Evolutionary conservation across 2,888 invertebrate genomes (phyloP).

Genomic region (Melanotus villosus): DNA sequence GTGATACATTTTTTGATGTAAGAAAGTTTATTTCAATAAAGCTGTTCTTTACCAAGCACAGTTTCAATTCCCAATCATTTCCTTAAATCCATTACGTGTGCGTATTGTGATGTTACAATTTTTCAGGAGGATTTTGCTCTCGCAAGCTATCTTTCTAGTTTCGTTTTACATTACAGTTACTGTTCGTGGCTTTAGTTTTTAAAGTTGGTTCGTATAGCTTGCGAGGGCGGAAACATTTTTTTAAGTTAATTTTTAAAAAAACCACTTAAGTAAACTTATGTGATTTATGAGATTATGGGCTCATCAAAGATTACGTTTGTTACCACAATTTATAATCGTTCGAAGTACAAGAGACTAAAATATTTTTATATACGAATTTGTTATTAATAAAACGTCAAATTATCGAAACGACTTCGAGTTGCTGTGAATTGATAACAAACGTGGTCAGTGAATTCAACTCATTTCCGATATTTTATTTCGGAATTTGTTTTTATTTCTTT

Average conservation of each 20-base stretch:
- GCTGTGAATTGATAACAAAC: constrained; percentile 1
- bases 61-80: constrained; percentile 45
- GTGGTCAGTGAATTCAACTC: constrained; percentile 25
- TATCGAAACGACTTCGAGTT: not conserved
- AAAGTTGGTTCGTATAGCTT: constrained; percentile 13
- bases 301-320: constrained; percentile 25
- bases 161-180: constrained; percentile 7
- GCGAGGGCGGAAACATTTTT: constrained; percentile 24
- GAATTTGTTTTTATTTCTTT: constrained; percentile 40
- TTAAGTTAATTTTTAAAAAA: constrained; percentile 29
- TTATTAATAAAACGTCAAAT: not conserved
- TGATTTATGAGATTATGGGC: constrained; percentile 39
- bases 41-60: constrained; percentile 54
- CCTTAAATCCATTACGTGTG: constrained; percentile 33
- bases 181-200: not conserved
- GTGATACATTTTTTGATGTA: constrained; percentile 57
- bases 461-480: constrained; percentile 44
- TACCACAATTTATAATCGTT: not conserved
- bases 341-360: not conserved
- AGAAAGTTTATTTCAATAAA: constrained; percentile 61
- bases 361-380: constrained; percentile 28
- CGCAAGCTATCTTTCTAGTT: not conserved
- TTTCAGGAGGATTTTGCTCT: constrained; percentile 28
- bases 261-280: constrained; percentile 39
- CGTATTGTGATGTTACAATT: constrained; percentile 28